A percentile compares a stretch with the other conserved stretches of the same genome.
phyloP scores from a whole-genome alignment of 2,888 invertebrate species.

The Drosophila cognata region DNA sequence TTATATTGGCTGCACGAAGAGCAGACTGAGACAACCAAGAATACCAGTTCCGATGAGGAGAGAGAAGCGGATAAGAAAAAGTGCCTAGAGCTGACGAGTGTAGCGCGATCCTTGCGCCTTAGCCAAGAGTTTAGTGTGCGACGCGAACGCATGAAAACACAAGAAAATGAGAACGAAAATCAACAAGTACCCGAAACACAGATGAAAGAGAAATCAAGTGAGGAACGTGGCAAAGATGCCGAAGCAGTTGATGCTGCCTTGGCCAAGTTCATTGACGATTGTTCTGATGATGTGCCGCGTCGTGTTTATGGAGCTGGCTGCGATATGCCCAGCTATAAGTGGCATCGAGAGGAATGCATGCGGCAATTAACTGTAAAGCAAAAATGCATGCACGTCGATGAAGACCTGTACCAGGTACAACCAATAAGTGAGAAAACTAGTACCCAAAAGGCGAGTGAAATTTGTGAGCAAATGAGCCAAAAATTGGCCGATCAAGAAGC shows the following conservation, averaged over 20 bases:
- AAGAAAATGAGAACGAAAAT: neutral
- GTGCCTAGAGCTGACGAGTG: constrained; percentile 33
- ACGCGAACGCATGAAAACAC: constrained; percentile 29
- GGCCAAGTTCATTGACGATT: constrained; percentile 54
- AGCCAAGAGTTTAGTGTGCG: constrained; percentile 44
- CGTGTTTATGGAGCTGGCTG: constrained; percentile 55
- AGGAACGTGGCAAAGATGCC: neutral
- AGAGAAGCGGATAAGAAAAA: constrained; percentile 16
- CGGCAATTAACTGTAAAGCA: constrained; percentile 43
- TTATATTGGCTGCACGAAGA: constrained; percentile 8
- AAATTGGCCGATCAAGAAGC: constrained; percentile 66
- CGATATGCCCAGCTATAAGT: constrained; percentile 48
- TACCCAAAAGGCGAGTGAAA: constrained; percentile 40
- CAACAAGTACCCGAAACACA: neutral
- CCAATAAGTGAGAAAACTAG: constrained; percentile 24
- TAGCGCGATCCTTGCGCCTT: constrained; percentile 40
- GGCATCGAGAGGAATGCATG: constrained; percentile 56
- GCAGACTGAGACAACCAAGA: neutral
- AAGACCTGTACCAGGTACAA: constrained; percentile 2
- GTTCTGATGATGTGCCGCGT: constrained; percentile 61
- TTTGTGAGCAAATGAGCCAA: constrained; percentile 34
- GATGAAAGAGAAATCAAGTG: neutral
- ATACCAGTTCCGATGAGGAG: constrained; percentile 41
- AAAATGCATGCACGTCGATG: neutral
- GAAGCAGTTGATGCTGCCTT: constrained; percentile 33